Conservation (phyloP, 2,797 vertebrate genomes). For the Staurois parvus region DNA sequence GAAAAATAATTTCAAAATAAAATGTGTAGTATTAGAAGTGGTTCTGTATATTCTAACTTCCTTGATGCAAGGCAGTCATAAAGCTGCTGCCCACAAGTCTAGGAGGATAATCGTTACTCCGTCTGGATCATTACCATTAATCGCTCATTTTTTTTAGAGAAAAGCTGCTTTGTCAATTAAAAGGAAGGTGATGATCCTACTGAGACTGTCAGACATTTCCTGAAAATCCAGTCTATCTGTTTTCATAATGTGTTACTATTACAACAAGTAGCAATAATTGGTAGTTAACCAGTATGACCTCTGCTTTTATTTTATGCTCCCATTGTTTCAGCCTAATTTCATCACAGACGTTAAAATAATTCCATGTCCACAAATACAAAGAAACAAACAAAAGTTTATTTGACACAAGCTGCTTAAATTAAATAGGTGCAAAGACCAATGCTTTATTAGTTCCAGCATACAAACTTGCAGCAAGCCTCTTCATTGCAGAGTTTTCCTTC, state of each 20-base stretch:
- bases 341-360: constrained; percentile 16
- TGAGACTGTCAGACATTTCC: constrained; percentile 35
- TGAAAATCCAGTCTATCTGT: constrained; percentile 27
- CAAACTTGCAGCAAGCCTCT: constrained; percentile 34
- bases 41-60: neutral
- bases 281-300: constrained; percentile 41
- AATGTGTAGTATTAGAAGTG: no score
- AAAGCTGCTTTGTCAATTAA: constrained; percentile 49
- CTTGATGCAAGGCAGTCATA: constrained; percentile 16
- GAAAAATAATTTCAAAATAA: no score
- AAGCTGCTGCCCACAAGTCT: constrained; percentile 21
- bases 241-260: constrained; percentile 34
- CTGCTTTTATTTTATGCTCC: constrained; percentile 29
- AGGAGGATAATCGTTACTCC: neutral
- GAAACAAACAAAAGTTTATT: constrained; percentile 43
- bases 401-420: constrained; percentile 48
- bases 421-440: constrained; percentile 41
- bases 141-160: constrained; percentile 6
- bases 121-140: constrained; percentile 23
- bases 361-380: constrained; percentile 20
- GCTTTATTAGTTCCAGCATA: constrained; percentile 30
- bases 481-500: constrained; percentile 10
- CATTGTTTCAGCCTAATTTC: constrained; percentile 26
- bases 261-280: constrained; percentile 26
- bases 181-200: constrained; percentile 40